Percentiles rank a stretch among this genome's conserved stretches.
These are phyloP conservation scores for Endotricha flammealis DNA, from an alignment of 2,888 invertebrate genomes.

Conservation along the genomic window DNA sequence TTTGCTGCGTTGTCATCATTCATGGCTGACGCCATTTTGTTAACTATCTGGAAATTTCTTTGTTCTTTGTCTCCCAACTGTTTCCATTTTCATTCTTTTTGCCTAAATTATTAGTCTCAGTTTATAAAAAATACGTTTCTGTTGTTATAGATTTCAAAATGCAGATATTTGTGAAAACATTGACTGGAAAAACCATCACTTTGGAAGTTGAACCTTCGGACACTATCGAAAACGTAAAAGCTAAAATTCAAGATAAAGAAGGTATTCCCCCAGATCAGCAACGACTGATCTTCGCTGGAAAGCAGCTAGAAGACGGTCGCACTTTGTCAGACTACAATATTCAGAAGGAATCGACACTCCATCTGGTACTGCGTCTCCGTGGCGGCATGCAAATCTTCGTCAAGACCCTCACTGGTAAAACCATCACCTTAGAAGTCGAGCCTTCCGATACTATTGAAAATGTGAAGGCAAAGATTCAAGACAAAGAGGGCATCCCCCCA, in stretches of 20 bases:
- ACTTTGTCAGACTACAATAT: slow-evolving; percentile 35
- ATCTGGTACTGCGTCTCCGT: slow-evolving; percentile 30
- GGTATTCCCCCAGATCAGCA: slow-evolving; percentile 88
- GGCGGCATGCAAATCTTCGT: slow-evolving; percentile 51
- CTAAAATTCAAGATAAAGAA: slow-evolving; percentile 90
- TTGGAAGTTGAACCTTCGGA: slow-evolving; percentile 91
- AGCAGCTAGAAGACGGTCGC: slow-evolving; percentile 31
- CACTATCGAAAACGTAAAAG: slow-evolving; percentile 93
- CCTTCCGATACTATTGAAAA: slow-evolving; percentile 57
- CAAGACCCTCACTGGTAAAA: slow-evolving; percentile 47
- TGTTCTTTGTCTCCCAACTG: slow-evolving; percentile 43
- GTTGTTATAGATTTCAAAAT: slow-evolving; percentile 53
- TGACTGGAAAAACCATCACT: slow-evolving; percentile 91
- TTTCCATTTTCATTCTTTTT: slow-evolving; percentile 15
- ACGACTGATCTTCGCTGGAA: slow-evolving; percentile 35
- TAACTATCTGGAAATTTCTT: slow-evolving; percentile 55
- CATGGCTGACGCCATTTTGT: slow-evolving; percentile 62
- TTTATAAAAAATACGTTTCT: slow-evolving; percentile 24
- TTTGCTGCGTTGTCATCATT: slow-evolving; percentile 10
- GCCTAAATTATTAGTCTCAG: slow-evolving; percentile 37
- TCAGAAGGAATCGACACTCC: slow-evolving; percentile 33
- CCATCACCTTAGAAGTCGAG: slow-evolving; percentile 54
- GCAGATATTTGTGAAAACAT: slow-evolving; percentile 42
- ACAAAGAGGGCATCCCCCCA: slow-evolving; percentile 58
- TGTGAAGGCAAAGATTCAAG: slow-evolving; percentile 58